These are phyloP conservation scores for Cerceris ruficornis DNA, from an alignment of 2,888 invertebrate genomes.

Conservation along the genomic window DNA sequence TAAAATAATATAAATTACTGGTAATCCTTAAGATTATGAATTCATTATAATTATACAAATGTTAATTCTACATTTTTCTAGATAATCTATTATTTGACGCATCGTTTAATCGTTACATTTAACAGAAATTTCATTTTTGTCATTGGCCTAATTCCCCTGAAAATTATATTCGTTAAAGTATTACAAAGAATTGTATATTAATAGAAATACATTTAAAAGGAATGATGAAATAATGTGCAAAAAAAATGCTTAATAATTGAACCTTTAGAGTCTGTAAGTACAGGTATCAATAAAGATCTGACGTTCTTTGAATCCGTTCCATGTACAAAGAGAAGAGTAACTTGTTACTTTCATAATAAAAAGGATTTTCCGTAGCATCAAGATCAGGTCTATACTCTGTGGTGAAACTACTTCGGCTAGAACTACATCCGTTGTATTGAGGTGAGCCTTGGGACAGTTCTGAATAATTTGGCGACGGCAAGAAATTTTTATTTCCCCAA, in stretches of 20 bases:
- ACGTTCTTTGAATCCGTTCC: constrained; percentile 88
- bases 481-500: constrained; percentile 73
- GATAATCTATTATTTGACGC: neutral
- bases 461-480: constrained; percentile 78
- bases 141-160: neutral
- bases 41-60: constrained; percentile 16
- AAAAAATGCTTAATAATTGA: constrained; percentile 31
- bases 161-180: neutral
- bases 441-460: constrained; percentile 78
- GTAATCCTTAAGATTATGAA: constrained; percentile 26
- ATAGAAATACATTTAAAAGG: constrained; percentile 39
- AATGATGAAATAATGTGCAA: constrained; percentile 42
- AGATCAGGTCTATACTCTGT: constrained; percentile 89
- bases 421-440: constrained; percentile 75
- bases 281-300: constrained; percentile 64
- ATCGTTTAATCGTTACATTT: constrained; percentile 14
- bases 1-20: constrained; percentile 34
- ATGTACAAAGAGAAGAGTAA: constrained; percentile 92
- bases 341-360: constrained; percentile 93
- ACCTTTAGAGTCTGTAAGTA: constrained; percentile 19
- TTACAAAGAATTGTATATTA: neutral
- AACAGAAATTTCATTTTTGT: constrained; percentile 24
- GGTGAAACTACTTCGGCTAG: constrained; percentile 75
- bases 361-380: constrained; percentile 89
- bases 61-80: constrained; percentile 16